Percentiles rank a stretch among this genome's conserved stretches.
Conservation (phyloP, 2,888 invertebrate genomes). For the Cheilosia urbana region DNA sequence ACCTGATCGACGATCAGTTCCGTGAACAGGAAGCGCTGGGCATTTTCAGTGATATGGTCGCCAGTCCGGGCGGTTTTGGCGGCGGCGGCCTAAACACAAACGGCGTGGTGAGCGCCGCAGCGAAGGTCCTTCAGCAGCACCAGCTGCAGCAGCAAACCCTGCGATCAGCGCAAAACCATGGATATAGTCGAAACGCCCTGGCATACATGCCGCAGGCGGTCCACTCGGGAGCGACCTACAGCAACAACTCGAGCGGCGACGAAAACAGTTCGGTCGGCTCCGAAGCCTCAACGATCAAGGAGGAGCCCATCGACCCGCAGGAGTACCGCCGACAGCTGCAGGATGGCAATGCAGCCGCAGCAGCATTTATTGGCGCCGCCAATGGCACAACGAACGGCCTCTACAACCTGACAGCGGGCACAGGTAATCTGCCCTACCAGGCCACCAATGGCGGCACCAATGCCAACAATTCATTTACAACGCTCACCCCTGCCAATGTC, state of each 20-base stretch:
- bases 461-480: conserved; percentile 84
- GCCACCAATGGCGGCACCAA: conserved; percentile 78
- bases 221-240: conserved; percentile 86
- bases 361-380: conserved; percentile 78
- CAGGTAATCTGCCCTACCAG: conserved; percentile 79
- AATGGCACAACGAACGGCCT: conserved; percentile 81
- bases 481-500: conserved; percentile 85
- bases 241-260: conserved; percentile 85
- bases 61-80: conserved; percentile 83
- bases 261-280: conserved; percentile 87
- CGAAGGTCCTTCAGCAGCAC: conserved; percentile 82
- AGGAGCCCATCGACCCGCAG: conserved; percentile 93
- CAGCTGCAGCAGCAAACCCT: conserved; percentile 83
- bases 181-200: conserved; percentile 88
- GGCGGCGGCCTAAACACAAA: conserved; percentile 82
- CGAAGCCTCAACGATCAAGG: conserved; percentile 92
- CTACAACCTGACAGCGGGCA: conserved; percentile 80
- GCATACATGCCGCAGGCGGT: conserved; percentile 97
- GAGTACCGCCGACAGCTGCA: conserved; percentile 89
- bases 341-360: conserved; percentile 83
- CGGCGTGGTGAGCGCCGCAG: conserved; percentile 83
- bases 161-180: conserved; percentile 82
- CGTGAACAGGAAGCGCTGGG: conserved; percentile 90
- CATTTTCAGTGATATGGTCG: conserved; percentile 93
- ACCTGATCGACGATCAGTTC: conserved; percentile 96